Evolutionary conservation across 2,113 vertebrate genomes (phyloP), one percentile per base, ranked within the genome.

Genomic region (Bufo gargarizans): DNA sequence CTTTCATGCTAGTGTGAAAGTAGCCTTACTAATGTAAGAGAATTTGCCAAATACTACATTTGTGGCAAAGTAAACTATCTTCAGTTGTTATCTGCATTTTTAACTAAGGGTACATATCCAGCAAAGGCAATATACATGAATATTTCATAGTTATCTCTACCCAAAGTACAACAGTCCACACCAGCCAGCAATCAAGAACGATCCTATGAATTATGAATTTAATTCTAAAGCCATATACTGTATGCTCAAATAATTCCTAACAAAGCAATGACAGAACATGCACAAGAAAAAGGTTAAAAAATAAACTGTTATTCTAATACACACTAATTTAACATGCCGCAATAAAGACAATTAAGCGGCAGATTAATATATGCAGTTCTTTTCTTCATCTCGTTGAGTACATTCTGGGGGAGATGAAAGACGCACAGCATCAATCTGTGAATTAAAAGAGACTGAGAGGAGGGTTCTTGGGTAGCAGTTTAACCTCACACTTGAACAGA

Each of bases 401-500:
- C 47, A 83, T 83, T 67, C 13, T 83, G 47, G 61, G 69, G 7
- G 19, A 69, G 81, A 83, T 83, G 81, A 83, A 82, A 82, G 81
- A 50, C 65, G 11, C 71, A 19, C 20, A 16, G 72, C 56, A 77
- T 61, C 84, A 86, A 86, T 55, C 76, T 86, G 20, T 20, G 61
- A 65, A 78, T 55, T 78, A 59, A 79, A 78, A 67, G 58, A 12
- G 56, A 86, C 45, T n/a, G 55, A 77, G 58, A 63, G 47, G 22
- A 58, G 58, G 45, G 9, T 80, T 53, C 16, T 78, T 80, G 61
- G 20, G 77, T 47, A n/a, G 61, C 49, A 86, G 50, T 87, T 80
- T 55, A 69, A 74, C 78, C 69, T 77, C 80, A 77, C 81, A 88
- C 69, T 88, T 58, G 59, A 87, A 67, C 86, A 80, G 45, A 87